Conservation (phyloP, 1,140 invertebrate genomes). For the Scaptomyza hsui region DNA sequence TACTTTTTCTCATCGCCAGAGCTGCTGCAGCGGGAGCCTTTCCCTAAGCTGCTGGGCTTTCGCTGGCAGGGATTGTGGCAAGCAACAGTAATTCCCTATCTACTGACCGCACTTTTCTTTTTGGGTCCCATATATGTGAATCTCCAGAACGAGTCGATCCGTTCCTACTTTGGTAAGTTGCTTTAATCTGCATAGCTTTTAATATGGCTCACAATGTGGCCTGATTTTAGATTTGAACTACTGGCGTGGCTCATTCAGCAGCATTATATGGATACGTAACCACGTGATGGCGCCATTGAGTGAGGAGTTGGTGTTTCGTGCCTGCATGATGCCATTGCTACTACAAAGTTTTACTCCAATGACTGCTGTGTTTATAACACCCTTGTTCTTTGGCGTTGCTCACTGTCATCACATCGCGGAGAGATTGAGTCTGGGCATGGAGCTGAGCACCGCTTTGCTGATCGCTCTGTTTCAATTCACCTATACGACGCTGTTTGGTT, state of each 20-base stretch:
- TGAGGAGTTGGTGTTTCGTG: slow-evolving; percentile 97
- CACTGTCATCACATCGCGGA: slow-evolving; percentile 97
- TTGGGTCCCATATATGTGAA: slow-evolving; percentile 92
- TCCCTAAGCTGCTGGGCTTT: slow-evolving; percentile 91
- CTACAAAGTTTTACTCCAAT: slow-evolving; percentile 91
- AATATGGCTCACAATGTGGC: slow-evolving; percentile 11
- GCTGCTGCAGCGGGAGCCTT: slow-evolving; percentile 86
- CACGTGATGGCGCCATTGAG: slow-evolving; percentile 95
- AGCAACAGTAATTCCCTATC: slow-evolving; percentile 90
- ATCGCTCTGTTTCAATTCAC: slow-evolving; percentile 93
- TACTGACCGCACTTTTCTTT: slow-evolving; percentile 93
- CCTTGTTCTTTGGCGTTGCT: slow-evolving; percentile 96
- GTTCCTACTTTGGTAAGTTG: slow-evolving; percentile 88
- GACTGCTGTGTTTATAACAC: slow-evolving; percentile 92
- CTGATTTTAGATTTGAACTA: slow-evolving; percentile 88
- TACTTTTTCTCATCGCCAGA: slow-evolving; percentile 88
- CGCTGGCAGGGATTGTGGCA: slow-evolving; percentile 89
- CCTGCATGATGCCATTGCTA: slow-evolving; percentile 96
- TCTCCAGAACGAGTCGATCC: slow-evolving; percentile 88
- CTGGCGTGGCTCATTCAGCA: slow-evolving; percentile 89
- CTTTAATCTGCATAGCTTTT: neutral
- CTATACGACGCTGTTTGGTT: slow-evolving; percentile 96
- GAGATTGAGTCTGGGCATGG: slow-evolving; percentile 88
- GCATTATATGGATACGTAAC: slow-evolving; percentile 94
- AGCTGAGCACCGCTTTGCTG: slow-evolving; percentile 88